A percentile compares a stretch with the other conserved stretches of the same genome.
Conservation (phyloP, 2,888 invertebrate species). For the Strigamia transsilvanica region DNA sequence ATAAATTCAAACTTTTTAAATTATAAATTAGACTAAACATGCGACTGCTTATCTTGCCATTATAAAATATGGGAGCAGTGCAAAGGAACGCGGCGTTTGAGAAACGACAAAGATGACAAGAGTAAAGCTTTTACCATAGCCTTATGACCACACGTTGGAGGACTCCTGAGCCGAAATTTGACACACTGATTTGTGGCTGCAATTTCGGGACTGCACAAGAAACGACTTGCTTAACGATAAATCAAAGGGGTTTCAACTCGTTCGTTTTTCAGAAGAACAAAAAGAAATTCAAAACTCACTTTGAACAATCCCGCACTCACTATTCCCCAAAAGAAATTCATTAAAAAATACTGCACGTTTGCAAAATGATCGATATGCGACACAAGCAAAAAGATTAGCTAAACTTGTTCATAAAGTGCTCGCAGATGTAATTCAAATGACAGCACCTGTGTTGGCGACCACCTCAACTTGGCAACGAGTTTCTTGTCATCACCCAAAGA, state of each 20-base stretch:
- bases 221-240: not conserved
- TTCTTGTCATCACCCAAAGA: too few relatives aligned
- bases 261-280: not conserved
- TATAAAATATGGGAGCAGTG: not conserved
- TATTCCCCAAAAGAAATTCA: too few relatives aligned
- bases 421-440: too few relatives aligned
- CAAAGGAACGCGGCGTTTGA: not conserved
- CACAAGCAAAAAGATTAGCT: too few relatives aligned
- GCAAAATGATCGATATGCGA: too few relatives aligned
- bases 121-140: not conserved
- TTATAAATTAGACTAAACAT: not conserved
- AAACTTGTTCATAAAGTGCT: too few relatives aligned
- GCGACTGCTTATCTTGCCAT: not conserved
- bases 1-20: conserved; percentile 4
- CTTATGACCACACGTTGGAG: not conserved
- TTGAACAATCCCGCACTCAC: too few relatives aligned
- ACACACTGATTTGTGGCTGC: conserved; percentile 9
- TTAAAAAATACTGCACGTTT: too few relatives aligned
- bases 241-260: not conserved
- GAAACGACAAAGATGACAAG: conserved; percentile 9
- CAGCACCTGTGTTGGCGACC: too few relatives aligned
- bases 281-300: too few relatives aligned
- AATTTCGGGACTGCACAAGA: not conserved
- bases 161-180: not conserved
- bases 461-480: too few relatives aligned